Conservation (phyloP, 2,797 vertebrate genomes). For the Tolypeutes matacus region DNA sequence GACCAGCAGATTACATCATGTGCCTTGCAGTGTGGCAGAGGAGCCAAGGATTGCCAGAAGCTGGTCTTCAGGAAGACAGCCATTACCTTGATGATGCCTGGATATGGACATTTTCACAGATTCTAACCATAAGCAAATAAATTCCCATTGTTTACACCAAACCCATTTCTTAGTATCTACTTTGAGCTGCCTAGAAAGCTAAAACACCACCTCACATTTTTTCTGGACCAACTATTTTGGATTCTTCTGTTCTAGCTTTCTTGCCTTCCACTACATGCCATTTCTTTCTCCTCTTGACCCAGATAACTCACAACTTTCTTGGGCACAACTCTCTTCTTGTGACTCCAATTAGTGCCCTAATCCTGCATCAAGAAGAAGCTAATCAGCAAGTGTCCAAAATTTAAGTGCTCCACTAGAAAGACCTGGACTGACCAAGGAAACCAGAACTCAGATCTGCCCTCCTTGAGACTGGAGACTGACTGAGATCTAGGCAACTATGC, state of each 20-base stretch:
- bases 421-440: background rate
- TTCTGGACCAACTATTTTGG: background rate
- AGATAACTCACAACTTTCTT: background rate
- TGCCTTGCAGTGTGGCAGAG: too few relatives aligned
- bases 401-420: background rate
- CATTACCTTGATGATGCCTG: too few relatives aligned
- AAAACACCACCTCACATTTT: background rate
- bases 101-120: too few relatives aligned
- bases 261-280: background rate
- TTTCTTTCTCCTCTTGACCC: background rate
- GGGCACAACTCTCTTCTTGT: background rate
- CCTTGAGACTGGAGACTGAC: background rate
- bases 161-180: too few relatives aligned
- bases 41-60: too few relatives aligned
- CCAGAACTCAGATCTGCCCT: background rate
- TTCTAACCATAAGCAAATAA: too few relatives aligned
- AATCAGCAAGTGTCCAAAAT: background rate
- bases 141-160: too few relatives aligned
- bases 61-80: too few relatives aligned
- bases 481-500: background rate
- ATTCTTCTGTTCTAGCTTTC: background rate
- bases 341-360: background rate
- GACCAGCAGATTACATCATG: too few relatives aligned
- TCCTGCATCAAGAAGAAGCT: background rate
- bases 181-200: too few relatives aligned